These are phyloP conservation scores for Galeruca laticollis DNA, from an alignment of 2,888 invertebrate species.

Conservation along the genomic window DNA sequence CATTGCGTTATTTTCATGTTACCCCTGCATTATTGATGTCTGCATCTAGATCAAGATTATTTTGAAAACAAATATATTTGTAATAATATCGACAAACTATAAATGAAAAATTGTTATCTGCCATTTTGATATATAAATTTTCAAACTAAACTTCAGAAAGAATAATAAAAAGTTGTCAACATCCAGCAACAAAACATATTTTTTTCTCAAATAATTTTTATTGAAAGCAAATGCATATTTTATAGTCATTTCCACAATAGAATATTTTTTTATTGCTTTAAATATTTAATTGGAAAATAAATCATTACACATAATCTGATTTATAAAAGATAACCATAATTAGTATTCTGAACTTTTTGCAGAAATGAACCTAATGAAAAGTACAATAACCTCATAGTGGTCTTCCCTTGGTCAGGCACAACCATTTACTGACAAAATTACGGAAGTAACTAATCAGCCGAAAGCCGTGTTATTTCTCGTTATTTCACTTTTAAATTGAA, in stretches of 20 bases:
- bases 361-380: slow-evolving; percentile 29
- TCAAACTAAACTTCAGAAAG: too few species aligned
- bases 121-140: too few species aligned
- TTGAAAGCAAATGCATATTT: background rate
- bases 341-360: slow-evolving; percentile 23
- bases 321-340: slow-evolving; percentile 4
- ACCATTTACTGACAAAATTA: slow-evolving; percentile 23
- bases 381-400: slow-evolving; percentile 31
- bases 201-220: too few species aligned
- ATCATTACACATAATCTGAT: background rate
- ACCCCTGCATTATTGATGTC: too few species aligned
- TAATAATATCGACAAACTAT: too few species aligned
- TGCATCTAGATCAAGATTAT: too few species aligned
- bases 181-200: too few species aligned
- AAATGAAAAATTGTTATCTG: too few species aligned
- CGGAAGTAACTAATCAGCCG: slow-evolving; percentile 1
- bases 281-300: background rate
- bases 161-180: too few species aligned
- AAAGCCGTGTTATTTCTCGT: background rate
- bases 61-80: too few species aligned
- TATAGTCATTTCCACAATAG: background rate
- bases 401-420: slow-evolving; percentile 34
- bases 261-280: background rate
- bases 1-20: too few species aligned
- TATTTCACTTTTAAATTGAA: background rate